These are phyloP conservation scores for Psephotus haematonotus DNA, from an alignment of 2,113 vertebrate species.

Conservation along the genomic window DNA sequence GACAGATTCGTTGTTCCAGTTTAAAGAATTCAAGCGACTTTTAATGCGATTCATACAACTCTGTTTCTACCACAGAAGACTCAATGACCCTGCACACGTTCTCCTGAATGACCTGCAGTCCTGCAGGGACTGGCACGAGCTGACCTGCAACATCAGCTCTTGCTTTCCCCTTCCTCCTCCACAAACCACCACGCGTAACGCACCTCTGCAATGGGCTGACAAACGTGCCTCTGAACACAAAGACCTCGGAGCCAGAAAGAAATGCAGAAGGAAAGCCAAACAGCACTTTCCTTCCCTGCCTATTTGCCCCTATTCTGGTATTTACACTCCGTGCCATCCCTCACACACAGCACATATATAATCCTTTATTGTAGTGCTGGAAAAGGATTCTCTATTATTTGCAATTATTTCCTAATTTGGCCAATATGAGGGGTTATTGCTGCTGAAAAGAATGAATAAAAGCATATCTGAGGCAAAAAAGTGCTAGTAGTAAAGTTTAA, in stretches of 20 bases:
- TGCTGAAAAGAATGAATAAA: conserved; percentile 71
- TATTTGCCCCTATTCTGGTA: conserved; percentile 5
- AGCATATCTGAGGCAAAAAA: conserved; percentile 65
- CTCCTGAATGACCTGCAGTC: background rate
- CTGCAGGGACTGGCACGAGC: background rate
- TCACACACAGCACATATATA: conserved; percentile 31
- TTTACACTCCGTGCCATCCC: conserved; percentile 37
- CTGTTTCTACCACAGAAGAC: background rate
- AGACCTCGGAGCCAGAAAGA: background rate
- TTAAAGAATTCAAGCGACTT: background rate
- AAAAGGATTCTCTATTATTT: conserved; percentile 66
- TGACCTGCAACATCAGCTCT: background rate
- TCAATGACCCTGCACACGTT: background rate
- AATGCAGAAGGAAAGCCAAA: background rate
- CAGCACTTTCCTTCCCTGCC: background rate
- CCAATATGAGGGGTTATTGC: conserved; percentile 68
- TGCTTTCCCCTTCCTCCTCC: background rate
- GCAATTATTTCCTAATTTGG: conserved; percentile 71
- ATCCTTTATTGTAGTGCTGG: conserved; percentile 17
- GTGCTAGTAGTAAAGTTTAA: conserved; percentile 72
- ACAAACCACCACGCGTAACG: accelerated
- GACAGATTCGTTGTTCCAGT: background rate
- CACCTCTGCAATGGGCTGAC: background rate
- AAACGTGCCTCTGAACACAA: background rate
- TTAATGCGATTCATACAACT: background rate